Percentiles rank a stretch among this genome's conserved stretches.
These are phyloP conservation scores for Grantiella picta DNA, from an alignment of 2,113 vertebrate species.

Conservation along the genomic window DNA sequence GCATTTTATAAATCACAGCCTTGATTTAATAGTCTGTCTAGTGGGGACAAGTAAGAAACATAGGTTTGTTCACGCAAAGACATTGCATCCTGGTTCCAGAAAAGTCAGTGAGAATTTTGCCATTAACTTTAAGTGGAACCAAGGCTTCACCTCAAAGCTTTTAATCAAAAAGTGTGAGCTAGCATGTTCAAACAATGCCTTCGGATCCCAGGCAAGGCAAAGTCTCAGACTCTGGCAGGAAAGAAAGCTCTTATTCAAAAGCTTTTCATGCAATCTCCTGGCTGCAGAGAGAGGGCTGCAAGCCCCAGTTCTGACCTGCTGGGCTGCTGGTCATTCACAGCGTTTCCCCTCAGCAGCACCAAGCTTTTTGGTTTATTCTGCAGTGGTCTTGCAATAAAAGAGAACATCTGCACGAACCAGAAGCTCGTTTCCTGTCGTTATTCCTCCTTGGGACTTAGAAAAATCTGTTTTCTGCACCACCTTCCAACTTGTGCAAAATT, in stretches of 20 bases:
- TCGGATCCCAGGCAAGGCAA: not conserved
- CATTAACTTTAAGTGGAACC: conserved; percentile 26
- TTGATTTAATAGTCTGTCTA: conserved; percentile 1
- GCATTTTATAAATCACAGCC: not conserved
- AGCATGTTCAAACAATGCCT: conserved; percentile 40
- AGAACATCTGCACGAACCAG: not conserved
- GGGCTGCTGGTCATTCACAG: not conserved
- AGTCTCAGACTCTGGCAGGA: not conserved
- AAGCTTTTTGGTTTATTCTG: not conserved
- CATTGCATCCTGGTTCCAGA: conserved; percentile 1
- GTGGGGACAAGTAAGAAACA: not conserved
- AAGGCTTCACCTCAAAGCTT: conserved; percentile 22
- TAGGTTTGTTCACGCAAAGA: not conserved
- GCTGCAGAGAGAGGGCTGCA: not conserved
- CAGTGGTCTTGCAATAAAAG: not conserved
- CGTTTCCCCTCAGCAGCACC: not conserved
- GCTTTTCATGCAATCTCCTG: not conserved
- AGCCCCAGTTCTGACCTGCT: not conserved
- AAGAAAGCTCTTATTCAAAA: not conserved
- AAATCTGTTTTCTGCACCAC: not conserved
- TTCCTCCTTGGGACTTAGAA: not conserved
- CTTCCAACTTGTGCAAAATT: not conserved
- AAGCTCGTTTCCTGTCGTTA: not conserved
- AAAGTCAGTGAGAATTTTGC: conserved; percentile 41
- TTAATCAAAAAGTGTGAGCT: conserved; percentile 57